A percentile compares a stretch with the other conserved stretches of the same genome.
These are phyloP conservation scores for Drosophila picticornis DNA, from an alignment of 2,888 invertebrate genomes.

Conservation along the genomic window DNA sequence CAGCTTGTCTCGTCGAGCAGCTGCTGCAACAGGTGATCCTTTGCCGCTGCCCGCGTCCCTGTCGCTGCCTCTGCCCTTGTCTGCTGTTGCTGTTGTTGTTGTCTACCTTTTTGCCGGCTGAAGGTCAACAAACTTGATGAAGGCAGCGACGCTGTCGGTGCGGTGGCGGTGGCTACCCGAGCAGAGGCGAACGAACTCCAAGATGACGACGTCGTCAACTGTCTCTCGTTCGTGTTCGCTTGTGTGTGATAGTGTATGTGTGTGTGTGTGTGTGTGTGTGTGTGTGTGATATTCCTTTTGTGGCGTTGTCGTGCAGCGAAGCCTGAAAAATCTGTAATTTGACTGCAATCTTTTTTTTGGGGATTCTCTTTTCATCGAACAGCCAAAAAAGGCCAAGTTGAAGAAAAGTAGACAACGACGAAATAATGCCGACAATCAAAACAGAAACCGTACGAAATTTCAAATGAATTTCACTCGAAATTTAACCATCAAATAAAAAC, in stretches of 20 bases:
- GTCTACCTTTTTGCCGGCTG: slow-evolving; percentile 56
- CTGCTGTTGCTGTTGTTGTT: slow-evolving; percentile 25
- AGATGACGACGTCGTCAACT: slow-evolving; percentile 22
- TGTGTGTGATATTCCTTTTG: slow-evolving; percentile 49
- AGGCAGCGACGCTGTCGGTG: slow-evolving; percentile 53
- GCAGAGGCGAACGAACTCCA: slow-evolving; percentile 67
- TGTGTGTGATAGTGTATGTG: slow-evolving; percentile 1
- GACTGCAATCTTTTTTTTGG: slow-evolving; percentile 75
- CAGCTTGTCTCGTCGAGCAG: slow-evolving; percentile 55
- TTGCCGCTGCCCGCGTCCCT: slow-evolving; percentile 10
- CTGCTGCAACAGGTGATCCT: slow-evolving; percentile 81
- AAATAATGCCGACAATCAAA: slow-evolving; percentile 69
- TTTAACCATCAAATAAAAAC: slow-evolving; percentile 54
- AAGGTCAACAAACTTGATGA: slow-evolving; percentile 80
- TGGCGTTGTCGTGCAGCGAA: slow-evolving; percentile 62
- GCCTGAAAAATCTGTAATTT: slow-evolving; percentile 80
- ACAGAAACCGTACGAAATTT: slow-evolving; percentile 75
- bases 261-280: slow-evolving; percentile 14
- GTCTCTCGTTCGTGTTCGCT: slow-evolving; percentile 5
- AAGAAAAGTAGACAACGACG: slow-evolving; percentile 26
- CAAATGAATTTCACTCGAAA: slow-evolving; percentile 53
- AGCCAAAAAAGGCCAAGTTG: slow-evolving; percentile 25
- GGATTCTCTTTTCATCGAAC: slow-evolving; percentile 63
- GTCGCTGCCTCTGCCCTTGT: slow-evolving; percentile 27
- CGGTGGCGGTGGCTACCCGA: slow-evolving; percentile 15